A percentile compares a stretch with the other conserved stretches of the same genome.
Evolutionary conservation across 2,797 vertebrate species (phyloP).

Genomic region (Manis javanica): DNA sequence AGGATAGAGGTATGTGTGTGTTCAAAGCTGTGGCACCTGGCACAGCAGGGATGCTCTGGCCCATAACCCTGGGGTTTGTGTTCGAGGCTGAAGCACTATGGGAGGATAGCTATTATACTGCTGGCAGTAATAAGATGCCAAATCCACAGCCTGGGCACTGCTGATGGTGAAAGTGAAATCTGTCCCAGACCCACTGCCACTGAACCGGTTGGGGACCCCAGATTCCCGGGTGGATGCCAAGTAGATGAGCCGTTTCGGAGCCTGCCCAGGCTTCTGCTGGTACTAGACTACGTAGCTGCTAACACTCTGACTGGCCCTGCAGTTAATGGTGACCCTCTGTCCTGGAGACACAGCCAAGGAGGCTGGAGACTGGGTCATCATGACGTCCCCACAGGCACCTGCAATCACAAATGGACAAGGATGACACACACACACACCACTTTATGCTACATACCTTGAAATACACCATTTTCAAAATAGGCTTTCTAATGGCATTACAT

Average conservation of each 20-base stretch:
- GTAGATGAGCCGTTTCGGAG: slow-evolving; percentile 10
- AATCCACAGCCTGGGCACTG: background rate
- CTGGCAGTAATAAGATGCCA: background rate
- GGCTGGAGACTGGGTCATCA: background rate
- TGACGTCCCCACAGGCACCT: background rate
- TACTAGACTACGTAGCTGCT: background rate
- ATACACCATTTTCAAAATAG: background rate
- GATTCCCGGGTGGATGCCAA: fast-evolving
- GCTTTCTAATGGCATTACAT: background rate
- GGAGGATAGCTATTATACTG: fast-evolving
- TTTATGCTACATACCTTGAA: background rate
- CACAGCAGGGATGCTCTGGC: background rate
- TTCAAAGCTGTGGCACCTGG: background rate
- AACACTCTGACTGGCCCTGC: background rate
- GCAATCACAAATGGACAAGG: background rate
- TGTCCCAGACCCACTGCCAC: background rate
- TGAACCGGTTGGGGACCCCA: background rate
- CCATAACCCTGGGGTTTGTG: fast-evolving
- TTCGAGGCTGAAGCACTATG: background rate
- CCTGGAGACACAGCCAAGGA: background rate
- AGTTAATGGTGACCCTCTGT: background rate
- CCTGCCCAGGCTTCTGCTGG: slow-evolving; percentile 53
- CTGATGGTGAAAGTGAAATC: background rate
- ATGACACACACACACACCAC: background rate
- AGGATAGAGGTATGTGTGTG: fast-evolving